Percentiles rank a stretch among this genome's conserved stretches.
phyloP scores from a whole-genome alignment of 2,797 vertebrate species.

The Rousettus madagascariensis region DNA sequence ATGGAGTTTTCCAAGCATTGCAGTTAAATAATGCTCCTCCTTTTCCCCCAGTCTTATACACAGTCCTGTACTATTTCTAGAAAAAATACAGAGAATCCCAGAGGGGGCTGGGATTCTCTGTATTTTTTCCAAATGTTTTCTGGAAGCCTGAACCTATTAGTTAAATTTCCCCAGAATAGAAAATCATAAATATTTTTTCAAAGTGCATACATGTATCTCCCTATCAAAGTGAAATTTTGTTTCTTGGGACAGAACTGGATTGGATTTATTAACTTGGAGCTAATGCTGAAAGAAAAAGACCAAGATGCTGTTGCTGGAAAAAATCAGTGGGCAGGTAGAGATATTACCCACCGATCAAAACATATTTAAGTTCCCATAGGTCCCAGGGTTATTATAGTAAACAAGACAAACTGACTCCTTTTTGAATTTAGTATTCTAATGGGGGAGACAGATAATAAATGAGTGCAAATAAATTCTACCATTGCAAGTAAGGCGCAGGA shows the following conservation, averaged over 20 bases:
- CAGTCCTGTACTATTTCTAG: neutral
- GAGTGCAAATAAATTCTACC: neutral
- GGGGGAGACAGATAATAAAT: neutral
- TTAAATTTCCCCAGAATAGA: neutral
- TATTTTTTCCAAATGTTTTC: neutral
- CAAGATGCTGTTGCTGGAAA: neutral
- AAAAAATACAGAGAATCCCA: neutral
- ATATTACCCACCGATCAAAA: neutral
- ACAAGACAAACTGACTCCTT: neutral
- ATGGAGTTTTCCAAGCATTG: neutral
- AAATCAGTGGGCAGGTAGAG: neutral
- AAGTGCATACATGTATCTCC: neutral
- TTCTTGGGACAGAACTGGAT: neutral
- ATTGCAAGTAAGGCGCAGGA: neutral
- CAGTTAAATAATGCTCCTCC: neutral
- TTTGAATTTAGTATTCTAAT: neutral
- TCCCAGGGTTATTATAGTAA: neutral
- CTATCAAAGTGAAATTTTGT: neutral
- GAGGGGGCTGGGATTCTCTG: neutral
- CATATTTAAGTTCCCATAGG: neutral
- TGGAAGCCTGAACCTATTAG: neutral
- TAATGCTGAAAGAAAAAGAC: neutral
- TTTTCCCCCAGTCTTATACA: neutral
- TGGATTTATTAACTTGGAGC: neutral
- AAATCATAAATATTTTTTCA: neutral